Evolutionary conservation across 2,797 vertebrate genomes (phyloP), one percentile per base, ranked within the genome.

Genomic region (Lophotriccus pileatus): DNA sequence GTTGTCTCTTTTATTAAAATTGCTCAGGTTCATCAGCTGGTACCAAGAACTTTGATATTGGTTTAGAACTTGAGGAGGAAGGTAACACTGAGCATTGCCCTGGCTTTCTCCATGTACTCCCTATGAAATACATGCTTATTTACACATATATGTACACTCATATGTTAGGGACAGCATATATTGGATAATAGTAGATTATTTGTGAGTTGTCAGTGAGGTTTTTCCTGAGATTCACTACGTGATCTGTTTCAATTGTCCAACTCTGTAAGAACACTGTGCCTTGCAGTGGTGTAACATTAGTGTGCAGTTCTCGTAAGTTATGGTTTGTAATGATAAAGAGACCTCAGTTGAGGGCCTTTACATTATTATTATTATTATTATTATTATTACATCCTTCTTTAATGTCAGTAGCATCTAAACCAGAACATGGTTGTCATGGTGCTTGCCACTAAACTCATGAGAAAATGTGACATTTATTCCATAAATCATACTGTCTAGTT

Each of bases 1-100:
- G 70, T 89, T 94, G 95, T 94, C 92, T 96, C 94, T 96, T 89
- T 49, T 87, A 79, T 81, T 93, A 74, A 86, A 78, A 67, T 49
- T 9, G 58, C 73, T 80, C 87, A 59, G 94, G 97, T 97, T 95
- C 87, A 95, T 94, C 91, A 91, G 77, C 44, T 63, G 23, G 73
- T 87, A 67, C 91, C 80, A 72, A 79, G 90, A 87, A 63, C 83
- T 70, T 37, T 25, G 22, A 32, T 1, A 0, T 70, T 89, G 69
- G 80, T 77, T 92, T 32, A 80, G 39, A 36, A 4, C 27, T 83
- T 79, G 4, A 67, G 76, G 53, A 69, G 37, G 44, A 86, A n/a
- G 66, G 53, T 28, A 59, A 25, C 89, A 52, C 21, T 3, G 6
- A 52, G 58, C 43, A 1, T 66, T 89, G 37, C 67, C 15, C 16